Percentiles rank a stretch among this genome's conserved stretches.
phyloP scores from a whole-genome alignment of 2,797 vertebrate genomes.

The Argentina silus region DNA sequence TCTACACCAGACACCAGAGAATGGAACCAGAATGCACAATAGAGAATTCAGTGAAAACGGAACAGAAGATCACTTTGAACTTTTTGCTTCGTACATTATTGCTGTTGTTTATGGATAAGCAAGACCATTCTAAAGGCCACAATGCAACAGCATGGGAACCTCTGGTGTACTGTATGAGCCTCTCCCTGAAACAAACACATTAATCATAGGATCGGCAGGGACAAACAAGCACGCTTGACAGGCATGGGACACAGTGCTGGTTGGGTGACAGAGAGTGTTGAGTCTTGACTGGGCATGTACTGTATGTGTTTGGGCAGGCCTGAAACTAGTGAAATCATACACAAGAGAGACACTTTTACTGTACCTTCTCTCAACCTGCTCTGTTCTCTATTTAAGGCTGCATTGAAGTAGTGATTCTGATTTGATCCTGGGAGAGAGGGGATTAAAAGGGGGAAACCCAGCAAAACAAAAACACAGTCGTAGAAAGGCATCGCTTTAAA shows the following conservation, averaged over 20 bases:
- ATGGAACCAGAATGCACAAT: no score
- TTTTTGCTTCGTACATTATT: no score
- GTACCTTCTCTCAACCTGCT: background rate
- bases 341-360: background rate
- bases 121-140: no score
- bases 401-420: slow-evolving; percentile 31
- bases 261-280: background rate
- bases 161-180: background rate
- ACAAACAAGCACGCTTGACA: no score
- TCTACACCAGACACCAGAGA: no score
- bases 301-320: slow-evolving; percentile 62
- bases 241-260: no score
- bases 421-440: slow-evolving; percentile 39
- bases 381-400: slow-evolving; percentile 26
- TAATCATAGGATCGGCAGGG: no score
- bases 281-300: slow-evolving; percentile 36
- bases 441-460: slow-evolving; percentile 34
- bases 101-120: no score
- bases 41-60: no score
- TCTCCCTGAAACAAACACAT: background rate
- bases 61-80: no score
- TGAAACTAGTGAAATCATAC: slow-evolving; percentile 23
- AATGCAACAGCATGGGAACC: no score
- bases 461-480: slow-evolving; percentile 34
- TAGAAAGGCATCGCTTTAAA: slow-evolving; percentile 23